Base-by-base conservation (phyloP, 2,797 vertebrate genomes). In the Dryobates pubescens region DNA sequence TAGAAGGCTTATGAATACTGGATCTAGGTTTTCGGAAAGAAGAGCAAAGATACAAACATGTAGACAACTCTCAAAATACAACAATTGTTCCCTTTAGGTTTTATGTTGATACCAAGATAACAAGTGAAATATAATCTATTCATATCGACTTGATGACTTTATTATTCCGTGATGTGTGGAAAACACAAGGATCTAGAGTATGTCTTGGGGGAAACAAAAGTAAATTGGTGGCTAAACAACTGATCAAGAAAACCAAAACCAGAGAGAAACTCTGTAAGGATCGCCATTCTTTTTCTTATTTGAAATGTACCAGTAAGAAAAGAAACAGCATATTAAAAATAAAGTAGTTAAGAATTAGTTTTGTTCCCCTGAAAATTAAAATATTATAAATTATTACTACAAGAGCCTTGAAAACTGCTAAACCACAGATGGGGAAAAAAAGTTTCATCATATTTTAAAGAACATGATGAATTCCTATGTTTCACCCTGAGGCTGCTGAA, bases 111-210 rank as follows among this genome's bases (percentile, higher is more conserved):
- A 75, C 45, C 49, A 67, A 80, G 49, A 51, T 18, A 47, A 74
- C 30, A 58, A 89, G 36, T 51, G 17, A 93, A 91, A 83, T 10
- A 41, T 36, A 51, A 93, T 41, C 49, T 69, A 24, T 58, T 84
- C 70, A 82, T 0, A 0, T 53, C 73, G 72, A 24, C 16, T 56
- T 45, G 16, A 71, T 58, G 73, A 20, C 83, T 58, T 51, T 54
- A 30, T 18, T 29, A 43, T 5, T 7, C 1, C 15, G 15, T 5
- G 71, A 68, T 54, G 86, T 32, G 22, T 64, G 58, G 74, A 86
- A 83, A 92, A 63, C 7, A 45, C 27, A 54, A 64, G 8, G 32
- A 88, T 1, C 36, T 65, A 2, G 19, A 73, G 12, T 3, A 7
- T 30, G 13, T 10, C 62, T 43, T 17, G 23, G 8, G 9, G 57